phyloP scores from a whole-genome alignment of 2,888 invertebrate genomes.

The Brachyopa scutellaris region DNA sequence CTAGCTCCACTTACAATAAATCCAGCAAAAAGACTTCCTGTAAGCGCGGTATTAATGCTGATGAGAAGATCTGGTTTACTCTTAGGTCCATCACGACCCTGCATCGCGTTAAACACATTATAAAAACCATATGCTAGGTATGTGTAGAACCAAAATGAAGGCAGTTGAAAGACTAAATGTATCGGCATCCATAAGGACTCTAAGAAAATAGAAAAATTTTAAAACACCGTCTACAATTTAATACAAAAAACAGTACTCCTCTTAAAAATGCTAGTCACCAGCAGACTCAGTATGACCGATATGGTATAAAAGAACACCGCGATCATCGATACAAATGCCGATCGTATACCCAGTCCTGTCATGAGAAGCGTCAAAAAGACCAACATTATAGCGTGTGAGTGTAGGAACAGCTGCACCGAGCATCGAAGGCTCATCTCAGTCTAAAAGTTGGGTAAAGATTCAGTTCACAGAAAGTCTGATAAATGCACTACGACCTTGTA shows the following conservation, averaged over 20 bases:
- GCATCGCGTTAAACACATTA: constrained; percentile 84
- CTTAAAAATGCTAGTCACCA: constrained; percentile 69
- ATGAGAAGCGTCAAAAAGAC: constrained; percentile 76
- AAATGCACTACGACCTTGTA: constrained; percentile 25
- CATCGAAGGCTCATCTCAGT: constrained; percentile 76
- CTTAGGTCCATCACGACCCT: constrained; percentile 83
- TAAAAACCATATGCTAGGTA: constrained; percentile 82
- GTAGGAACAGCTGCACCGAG: constrained; percentile 78
- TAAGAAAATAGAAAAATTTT: constrained; percentile 53
- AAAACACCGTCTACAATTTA: no score
- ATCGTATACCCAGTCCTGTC: constrained; percentile 77
- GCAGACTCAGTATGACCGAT: constrained; percentile 76
- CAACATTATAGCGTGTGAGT: constrained; percentile 78
- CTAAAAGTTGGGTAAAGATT: constrained; percentile 64
- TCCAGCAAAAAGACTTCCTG: constrained; percentile 77
- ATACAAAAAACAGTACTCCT: no score
- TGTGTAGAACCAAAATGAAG: constrained; percentile 82
- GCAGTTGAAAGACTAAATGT: constrained; percentile 79
- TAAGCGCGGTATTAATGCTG: constrained; percentile 80
- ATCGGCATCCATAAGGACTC: constrained; percentile 77
- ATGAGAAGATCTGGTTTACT: constrained; percentile 84
- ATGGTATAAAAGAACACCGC: constrained; percentile 78
- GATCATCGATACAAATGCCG: constrained; percentile 79
- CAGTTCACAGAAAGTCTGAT: no score
- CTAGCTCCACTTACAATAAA: constrained; percentile 78